Conservation (phyloP, 1,140 invertebrate genomes). For the Drosophila nigrodunni region DNA sequence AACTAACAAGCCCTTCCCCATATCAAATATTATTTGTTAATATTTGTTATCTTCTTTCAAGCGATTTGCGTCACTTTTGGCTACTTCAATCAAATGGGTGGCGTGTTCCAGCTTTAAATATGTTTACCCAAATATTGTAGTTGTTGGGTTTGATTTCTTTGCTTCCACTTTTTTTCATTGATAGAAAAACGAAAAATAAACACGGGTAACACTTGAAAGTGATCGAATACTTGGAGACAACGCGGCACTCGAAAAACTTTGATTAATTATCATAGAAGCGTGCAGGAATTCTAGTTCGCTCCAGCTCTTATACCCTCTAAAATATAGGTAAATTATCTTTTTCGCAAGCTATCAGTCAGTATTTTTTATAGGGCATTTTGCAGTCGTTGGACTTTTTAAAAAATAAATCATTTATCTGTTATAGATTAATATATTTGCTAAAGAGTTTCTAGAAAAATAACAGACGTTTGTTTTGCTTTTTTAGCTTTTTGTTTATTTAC, state of each 20-base stretch:
- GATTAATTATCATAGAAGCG: conserved; percentile 9
- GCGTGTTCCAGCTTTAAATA: conserved; percentile 24
- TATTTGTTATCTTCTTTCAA: conserved; percentile 9
- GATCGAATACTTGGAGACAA: conserved; percentile 17
- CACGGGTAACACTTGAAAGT: conserved; percentile 28
- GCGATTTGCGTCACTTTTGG: conserved; percentile 27
- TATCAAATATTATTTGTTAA: conserved; percentile 1
- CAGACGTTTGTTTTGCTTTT: conserved; percentile 10
- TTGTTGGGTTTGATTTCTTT: conserved; percentile 1
- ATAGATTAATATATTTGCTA: conserved; percentile 10
- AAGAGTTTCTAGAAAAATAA: neutral
- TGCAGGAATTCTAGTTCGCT: neutral
- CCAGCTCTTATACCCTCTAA: neutral
- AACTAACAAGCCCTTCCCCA: conserved; percentile 3
- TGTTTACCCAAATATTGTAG: neutral
- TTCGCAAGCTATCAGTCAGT: neutral
- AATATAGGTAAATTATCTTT: neutral
- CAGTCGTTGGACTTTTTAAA: neutral
- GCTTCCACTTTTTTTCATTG: conserved; percentile 17
- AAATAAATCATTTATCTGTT: neutral
- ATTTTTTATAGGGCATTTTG: conserved; percentile 14
- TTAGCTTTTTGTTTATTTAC: conserved; percentile 12
- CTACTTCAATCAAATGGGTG: conserved; percentile 12
- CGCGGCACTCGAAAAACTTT: conserved; percentile 8
- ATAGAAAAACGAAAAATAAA: conserved; percentile 22